Evolutionary conservation across 2,888 invertebrate species (phyloP).

Genomic region (Pseudanteris insignis): DNA sequence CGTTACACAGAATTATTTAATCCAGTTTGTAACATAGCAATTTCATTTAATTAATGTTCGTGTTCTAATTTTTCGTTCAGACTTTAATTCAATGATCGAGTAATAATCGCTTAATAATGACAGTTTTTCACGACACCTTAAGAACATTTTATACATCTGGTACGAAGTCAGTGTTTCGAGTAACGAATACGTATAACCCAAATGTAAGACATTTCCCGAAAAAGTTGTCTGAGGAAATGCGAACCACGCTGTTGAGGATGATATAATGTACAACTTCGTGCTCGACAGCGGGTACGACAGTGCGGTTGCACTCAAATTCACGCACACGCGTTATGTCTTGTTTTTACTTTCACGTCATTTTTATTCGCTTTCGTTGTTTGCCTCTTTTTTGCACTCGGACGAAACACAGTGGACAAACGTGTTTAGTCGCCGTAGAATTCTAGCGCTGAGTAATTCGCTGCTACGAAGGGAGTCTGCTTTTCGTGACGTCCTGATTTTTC

Average conservation of each 20-base stretch:
- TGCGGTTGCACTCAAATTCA: conserved; percentile 21
- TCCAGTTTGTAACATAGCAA: conserved; percentile 24
- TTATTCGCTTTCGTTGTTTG: conserved; percentile 1
- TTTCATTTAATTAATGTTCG: conserved; percentile 24
- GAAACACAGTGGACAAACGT: too few species aligned
- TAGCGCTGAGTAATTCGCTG: too few species aligned
- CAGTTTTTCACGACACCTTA: too few species aligned
- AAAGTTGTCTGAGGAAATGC: background rate
- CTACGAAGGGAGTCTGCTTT: conserved; percentile 26
- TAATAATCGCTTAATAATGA: too few species aligned
- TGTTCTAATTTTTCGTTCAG: too few species aligned
- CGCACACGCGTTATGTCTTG: conserved; percentile 19
- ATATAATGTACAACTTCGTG: conserved; percentile 17
- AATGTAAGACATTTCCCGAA: too few species aligned
- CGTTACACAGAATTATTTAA: conserved; percentile 26
- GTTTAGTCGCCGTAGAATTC: too few species aligned
- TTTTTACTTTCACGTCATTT: too few species aligned
- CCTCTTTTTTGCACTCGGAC: background rate
- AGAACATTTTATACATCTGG: too few species aligned
- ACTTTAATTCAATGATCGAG: too few species aligned
- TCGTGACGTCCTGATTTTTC: conserved; percentile 26
- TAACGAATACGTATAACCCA: too few species aligned
- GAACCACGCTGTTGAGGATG: conserved; percentile 7
- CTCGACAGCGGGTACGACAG: conserved; percentile 15
- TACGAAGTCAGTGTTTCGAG: too few species aligned